These are phyloP conservation scores for Agrotis clavis DNA, from an alignment of 2,888 invertebrate genomes.

Conservation along the genomic window DNA sequence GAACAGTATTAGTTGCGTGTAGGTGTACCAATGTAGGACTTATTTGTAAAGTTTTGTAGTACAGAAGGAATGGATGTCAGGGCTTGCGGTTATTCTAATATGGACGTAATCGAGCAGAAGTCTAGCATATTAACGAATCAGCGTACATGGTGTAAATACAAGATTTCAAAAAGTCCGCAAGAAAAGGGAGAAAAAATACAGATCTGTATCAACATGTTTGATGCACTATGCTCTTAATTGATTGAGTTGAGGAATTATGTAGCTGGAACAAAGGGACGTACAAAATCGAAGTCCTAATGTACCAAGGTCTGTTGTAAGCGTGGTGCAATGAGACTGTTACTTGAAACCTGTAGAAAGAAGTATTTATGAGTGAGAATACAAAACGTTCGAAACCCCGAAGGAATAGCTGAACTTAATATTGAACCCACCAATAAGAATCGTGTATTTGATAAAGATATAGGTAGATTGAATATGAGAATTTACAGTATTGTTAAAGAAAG, in stretches of 20 bases:
- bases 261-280: neutral
- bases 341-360: neutral
- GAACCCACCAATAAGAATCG: conserved; percentile 61
- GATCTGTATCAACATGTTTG: neutral
- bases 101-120: neutral
- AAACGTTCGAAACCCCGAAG: conserved; percentile 21
- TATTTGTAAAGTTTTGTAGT: conserved; percentile 15
- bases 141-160: neutral
- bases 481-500: conserved; percentile 15
- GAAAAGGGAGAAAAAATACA: neutral
- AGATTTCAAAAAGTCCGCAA: neutral
- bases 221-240: neutral
- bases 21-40: conserved; percentile 11
- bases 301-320: neutral
- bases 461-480: conserved; percentile 39
- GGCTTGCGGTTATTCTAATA: neutral
- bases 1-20: conserved; percentile 42
- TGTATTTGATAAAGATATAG: conserved; percentile 47
- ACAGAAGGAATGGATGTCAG: neutral
- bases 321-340: neutral
- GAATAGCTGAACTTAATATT: conserved; percentile 58
- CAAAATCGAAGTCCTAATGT: neutral
- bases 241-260: no score
- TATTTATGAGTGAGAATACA: neutral
- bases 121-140: no score